A percentile compares a stretch with the other conserved stretches of the same genome.
Conservation (phyloP, 2,888 invertebrate species). For the Ochropleura leucogaster region DNA sequence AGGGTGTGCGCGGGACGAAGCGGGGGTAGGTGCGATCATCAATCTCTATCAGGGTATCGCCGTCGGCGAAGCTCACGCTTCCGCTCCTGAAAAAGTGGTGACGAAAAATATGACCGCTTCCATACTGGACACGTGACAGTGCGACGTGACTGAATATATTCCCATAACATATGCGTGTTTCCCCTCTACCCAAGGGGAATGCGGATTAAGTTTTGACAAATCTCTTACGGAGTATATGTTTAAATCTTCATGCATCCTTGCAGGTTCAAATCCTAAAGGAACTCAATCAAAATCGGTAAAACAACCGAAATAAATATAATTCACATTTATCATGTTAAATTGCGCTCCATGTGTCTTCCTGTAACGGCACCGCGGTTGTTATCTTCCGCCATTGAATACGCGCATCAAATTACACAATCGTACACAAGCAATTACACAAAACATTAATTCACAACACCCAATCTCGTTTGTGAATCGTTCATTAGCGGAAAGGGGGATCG, state of each 20-base stretch:
- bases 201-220: constrained; percentile 44
- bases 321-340: constrained; percentile 19
- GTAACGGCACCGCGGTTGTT: constrained; percentile 43
- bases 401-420: constrained; percentile 74
- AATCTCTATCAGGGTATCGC: constrained; percentile 87
- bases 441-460: constrained; percentile 83
- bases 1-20: constrained; percentile 66
- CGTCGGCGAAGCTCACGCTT: constrained; percentile 76
- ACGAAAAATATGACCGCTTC: constrained; percentile 84
- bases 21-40: constrained; percentile 80
- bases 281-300: constrained; percentile 15
- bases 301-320: constrained; percentile 10
- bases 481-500: constrained; percentile 81
- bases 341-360: constrained; percentile 18
- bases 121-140: constrained; percentile 75
- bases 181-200: constrained; percentile 39
- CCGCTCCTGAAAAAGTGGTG: constrained; percentile 80
- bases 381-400: constrained; percentile 66
- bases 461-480: constrained; percentile 85
- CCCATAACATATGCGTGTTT: constrained; percentile 50
- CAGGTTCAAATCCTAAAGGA: not conserved
- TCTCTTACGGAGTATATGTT: constrained; percentile 27
- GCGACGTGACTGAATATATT: constrained; percentile 59
- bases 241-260: not conserved
- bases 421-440: constrained; percentile 83